Evolutionary conservation across 1,140 invertebrate genomes (phyloP), one percentile per base, ranked within the genome.

Genomic region (Idris sp.): DNA sequence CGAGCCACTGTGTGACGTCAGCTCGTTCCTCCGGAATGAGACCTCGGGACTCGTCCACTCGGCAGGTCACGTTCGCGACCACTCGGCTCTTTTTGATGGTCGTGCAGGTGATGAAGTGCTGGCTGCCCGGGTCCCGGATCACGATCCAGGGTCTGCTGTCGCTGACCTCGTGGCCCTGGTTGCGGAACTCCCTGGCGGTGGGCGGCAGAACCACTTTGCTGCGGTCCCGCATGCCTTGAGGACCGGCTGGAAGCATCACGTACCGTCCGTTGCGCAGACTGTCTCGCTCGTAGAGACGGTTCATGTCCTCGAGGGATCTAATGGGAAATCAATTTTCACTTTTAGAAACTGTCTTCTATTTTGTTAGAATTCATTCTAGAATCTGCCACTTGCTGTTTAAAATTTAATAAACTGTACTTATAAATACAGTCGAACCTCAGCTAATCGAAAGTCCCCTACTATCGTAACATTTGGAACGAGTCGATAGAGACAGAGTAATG

Each of bases 11-110:
- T 41, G 90, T 88, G 5, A 94, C 90, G 72, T 93, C 91, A 5
- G 89, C 85, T 53, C 91, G 89, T 38, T 91, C 90, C 30, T 92
- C 90, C 0, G 92, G 92, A 9, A 93, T 89, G 6, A 95, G 83
- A 4, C 92, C 92, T 54, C 90, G 90, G n/a, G 87, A 89, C 16
- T 89, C 87, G 49, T 94, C 92, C 13, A 94, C 88, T 0, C 90
- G 88, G 73, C 93, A 95, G 0, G 92, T 93, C 1, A 95, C 93
- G 74, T 94, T 95, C 6, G 93, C 92, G 2, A 94, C 90, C 0
- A 94, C 90, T 44, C 89, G 86, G 0, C 92, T 93, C 36, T 93
- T 91, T 77, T 93, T 93, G 9, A 95, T 86, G 0, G 93, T 94
- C 0, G 93, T 95, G 76, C 93, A 95, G 1, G 93, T 95, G 14